Evolutionary conservation across 1,140 invertebrate genomes (phyloP).

Genomic region (Pogonognathellus flavescens): DNA sequence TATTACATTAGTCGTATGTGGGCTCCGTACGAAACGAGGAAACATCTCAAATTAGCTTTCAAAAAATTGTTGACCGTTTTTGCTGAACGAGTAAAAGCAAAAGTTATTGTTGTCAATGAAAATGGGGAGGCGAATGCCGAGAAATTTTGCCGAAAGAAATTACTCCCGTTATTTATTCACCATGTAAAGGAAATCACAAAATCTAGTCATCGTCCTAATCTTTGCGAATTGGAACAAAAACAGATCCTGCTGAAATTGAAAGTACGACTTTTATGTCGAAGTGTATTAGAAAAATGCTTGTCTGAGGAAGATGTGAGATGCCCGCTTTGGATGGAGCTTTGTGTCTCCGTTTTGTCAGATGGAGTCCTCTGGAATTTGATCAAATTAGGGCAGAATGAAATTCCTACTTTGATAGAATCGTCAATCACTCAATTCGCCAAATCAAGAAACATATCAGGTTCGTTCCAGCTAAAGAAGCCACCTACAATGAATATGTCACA

Average conservation of each 20-base stretch:
- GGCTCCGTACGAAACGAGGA: conserved; percentile 64
- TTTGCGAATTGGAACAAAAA: conserved; percentile 21
- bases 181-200: conserved; percentile 41
- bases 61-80: conserved; percentile 58
- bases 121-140: not conserved
- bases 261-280: conserved; percentile 41
- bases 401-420: conserved; percentile 58
- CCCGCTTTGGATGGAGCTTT: conserved; percentile 62
- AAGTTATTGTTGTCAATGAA: conserved; percentile 33
- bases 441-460: not conserved
- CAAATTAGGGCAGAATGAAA: conserved; percentile 55
- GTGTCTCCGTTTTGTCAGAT: conserved; percentile 62
- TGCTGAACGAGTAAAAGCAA: conserved; percentile 24
- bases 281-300: conserved; percentile 46
- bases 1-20: conserved; percentile 60
- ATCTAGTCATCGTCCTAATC: not conserved
- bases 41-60: conserved; percentile 57
- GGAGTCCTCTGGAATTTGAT: conserved; percentile 66
- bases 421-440: not conserved
- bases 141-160: conserved; percentile 53
- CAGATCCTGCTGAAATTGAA: not conserved
- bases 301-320: conserved; percentile 60
- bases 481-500: not conserved
- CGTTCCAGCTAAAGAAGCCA: not conserved
- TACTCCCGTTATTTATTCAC: conserved; percentile 61